Conservation (phyloP, 2,888 invertebrate species). For the Lasioglossum villosulum region DNA sequence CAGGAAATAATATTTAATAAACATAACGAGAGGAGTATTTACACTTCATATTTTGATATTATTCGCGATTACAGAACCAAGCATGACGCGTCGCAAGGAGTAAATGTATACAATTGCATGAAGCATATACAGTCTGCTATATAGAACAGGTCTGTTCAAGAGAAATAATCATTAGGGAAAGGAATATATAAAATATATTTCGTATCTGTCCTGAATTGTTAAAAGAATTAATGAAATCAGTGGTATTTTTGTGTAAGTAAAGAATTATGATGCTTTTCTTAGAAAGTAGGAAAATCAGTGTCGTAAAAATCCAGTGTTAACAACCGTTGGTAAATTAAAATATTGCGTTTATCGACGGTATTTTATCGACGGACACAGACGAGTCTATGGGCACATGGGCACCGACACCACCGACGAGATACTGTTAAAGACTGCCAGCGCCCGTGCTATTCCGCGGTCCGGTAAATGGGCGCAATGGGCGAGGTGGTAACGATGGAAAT, state of each 20-base stretch:
- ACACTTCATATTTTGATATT: conserved; percentile 18
- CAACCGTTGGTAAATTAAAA: not conserved
- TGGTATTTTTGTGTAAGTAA: not conserved
- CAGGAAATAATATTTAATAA: conserved; percentile 13
- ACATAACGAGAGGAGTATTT: conserved; percentile 17
- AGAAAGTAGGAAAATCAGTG: not conserved
- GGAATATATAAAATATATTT: not conserved
- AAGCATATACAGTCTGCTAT: not conserved
- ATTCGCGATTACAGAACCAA: conserved; percentile 4
- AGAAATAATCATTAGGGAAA: not conserved
- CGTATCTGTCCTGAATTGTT: not conserved
- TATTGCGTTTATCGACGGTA: not conserved
- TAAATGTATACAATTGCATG: conserved; percentile 30
- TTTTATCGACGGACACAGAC: too few species aligned
- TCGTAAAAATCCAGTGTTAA: not conserved
- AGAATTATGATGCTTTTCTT: not conserved
- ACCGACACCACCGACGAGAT: too few species aligned
- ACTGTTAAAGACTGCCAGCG: too few species aligned
- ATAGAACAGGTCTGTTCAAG: not conserved
- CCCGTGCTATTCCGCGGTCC: too few species aligned
- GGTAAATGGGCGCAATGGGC: too few species aligned
- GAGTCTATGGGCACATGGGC: too few species aligned
- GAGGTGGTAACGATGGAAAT: too few species aligned
- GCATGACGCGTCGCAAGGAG: conserved; percentile 15
- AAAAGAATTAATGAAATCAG: not conserved